Base-by-base conservation (phyloP, 2,888 invertebrate species). In the Himalopsyche tibetana region DNA sequence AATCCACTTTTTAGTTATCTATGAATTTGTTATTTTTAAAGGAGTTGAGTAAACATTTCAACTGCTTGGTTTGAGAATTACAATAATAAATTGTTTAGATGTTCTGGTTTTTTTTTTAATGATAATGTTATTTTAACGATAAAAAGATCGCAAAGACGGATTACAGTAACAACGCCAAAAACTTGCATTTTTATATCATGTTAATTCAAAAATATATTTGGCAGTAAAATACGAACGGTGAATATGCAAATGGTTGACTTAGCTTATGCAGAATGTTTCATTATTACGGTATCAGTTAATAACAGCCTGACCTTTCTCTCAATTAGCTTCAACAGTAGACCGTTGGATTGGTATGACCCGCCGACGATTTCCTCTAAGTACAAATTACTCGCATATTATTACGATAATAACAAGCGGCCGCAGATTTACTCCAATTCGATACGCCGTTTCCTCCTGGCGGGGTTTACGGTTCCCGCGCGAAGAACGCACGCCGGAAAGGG, bases 371-470 rank as follows among this genome's bases (percentile, higher is more conserved):
- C 74, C 36, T 5, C 36, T 36, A 12, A 74, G 38, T 74, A 38
- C 15, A 15, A 4, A 74, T 74, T 74, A 36, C 38, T 74, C 74
- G 38, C 12, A 74, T 74, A 74, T 74, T 36, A 74, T 74, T 74
- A 74, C 36, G 74, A 36, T 74, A 74, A 74, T 74, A 6, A 74
- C 38, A 15, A 5, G 74, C 74, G 74, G 9, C 38, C 36, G 8
- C 38, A 15, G 74, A 36, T 36, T 74, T 74, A 74, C 74, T 74
- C 74, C 74, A 36, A 74, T 74, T 74, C 36, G 74, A 12, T 74
- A 36, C 74, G 74, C 74, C 15, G 38, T 74, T 74, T 74, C 74
- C 74, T 74, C 15, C 74, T 11, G 74, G 74, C 38, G 74, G 74
- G 36, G 74, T 36, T 74, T 74, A 74, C 74, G 28, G 74, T 74